Base-by-base conservation (phyloP, 2,888 invertebrate genomes). In the Andrena flavipes region DNA sequence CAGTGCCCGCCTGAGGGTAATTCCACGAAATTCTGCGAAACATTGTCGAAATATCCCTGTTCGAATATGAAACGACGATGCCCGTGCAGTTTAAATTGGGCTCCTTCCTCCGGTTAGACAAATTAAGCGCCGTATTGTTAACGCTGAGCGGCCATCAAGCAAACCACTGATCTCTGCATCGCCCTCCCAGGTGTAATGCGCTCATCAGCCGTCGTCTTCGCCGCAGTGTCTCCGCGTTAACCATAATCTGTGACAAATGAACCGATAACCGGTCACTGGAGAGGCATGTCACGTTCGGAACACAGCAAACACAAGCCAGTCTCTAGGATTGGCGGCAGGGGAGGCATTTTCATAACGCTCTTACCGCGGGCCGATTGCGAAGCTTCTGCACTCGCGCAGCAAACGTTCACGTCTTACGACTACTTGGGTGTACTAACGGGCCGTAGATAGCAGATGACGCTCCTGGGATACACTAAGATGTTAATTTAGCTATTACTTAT, bases 401-500 rank as follows among this genome's bases (percentile, higher is more conserved):
- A 63, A 42, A 30, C 62, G 78, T 71, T 82, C 54, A 65, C 81
- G 75, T 86, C 85, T 84, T 86, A 79, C 70, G 75, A 85, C 76
- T 82, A 42, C 60, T 56, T 56, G 56, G 68, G 54, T 74, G 60
- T 63, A 75, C 76, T 80, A 90, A 91, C 87, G 87, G 85, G 84
- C 86, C 90, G 89, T 90, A 91, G 90, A 90, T 90, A 92, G 90
- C 92, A 92, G 92, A 92, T 92, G 93, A 93, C 93, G 92, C 92
- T 92, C 90, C 81, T 68, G 91, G 92, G 91, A 92, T 93, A 91
- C 91, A 90, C 92, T 89, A 91, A 91, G 91, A 93, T 92, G 92
- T 93, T 93, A 93, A 93, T 93, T 92, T 90, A 91, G 90, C 92
- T 92, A 92, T 92, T 93, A 92, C 92, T 93, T 92, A 91, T 91